Evolutionary conservation across 2,888 invertebrate genomes (phyloP), one percentile per base, ranked within the genome.

Genomic region (Amorpha juglandis): DNA sequence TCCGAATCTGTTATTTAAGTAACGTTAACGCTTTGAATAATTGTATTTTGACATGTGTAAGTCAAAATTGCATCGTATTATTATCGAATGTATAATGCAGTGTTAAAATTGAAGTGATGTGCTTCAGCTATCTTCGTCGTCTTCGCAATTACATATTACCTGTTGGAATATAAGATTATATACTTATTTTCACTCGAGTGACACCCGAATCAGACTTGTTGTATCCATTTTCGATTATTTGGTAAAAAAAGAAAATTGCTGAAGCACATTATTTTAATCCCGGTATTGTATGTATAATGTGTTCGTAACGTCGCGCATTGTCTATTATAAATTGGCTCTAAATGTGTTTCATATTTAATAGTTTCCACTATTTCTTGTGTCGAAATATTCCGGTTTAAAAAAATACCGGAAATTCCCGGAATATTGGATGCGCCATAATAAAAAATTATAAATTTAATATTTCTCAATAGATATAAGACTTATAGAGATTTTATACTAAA

Each of bases 401-500:
- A 0, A 19, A 11, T 19, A 42, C 38, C 42, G 58, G 42, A 58
- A 42, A 11, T 42, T 58, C 12, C 58, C 42, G 58, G 19, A 58
- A 58, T 19, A 42, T 19, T 58, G 38, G 19, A 11, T 12, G 12
- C 58, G 1, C 0, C 3, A 19, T 9, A 19, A 12, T 55, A 38
- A 16, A 38, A 21, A 19, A 58, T 12, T 19, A 42, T 19, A 50
- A 58, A 58, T 58, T 58, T 12, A 7, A 58, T 58, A 58, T 58
- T 38, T 52, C 27, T 58, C 19, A 58, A 58, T 58, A 58, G 58
- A 19, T 11, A 58, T 58, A 58, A 58, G 42, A 19, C 12, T 38
- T 42, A 42, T 12, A 38, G 11, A 4, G 4, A 42, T 38, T 58
- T 58, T 58, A 47, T 48, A 47, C 14, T 2, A 8, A 71, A 69